Evolutionary conservation across 2,113 vertebrate genomes (phyloP), one percentile per base, ranked within the genome.

Genomic region (Limanda limanda): DNA sequence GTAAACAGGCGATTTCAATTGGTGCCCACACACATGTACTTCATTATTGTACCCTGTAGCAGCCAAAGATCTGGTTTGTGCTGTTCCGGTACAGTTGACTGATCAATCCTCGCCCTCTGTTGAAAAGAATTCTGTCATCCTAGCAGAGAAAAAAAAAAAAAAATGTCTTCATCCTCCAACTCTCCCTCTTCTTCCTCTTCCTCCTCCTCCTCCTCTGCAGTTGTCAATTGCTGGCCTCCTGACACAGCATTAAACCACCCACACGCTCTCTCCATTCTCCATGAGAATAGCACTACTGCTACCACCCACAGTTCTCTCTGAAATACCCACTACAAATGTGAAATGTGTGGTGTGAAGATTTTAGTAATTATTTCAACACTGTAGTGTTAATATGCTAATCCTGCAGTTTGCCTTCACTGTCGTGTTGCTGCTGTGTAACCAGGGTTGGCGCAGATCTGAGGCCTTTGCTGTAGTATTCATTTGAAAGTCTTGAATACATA

Each of bases 171-270:
- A 69, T 91, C 91, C 82, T 76, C 83, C 86, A 73, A 74, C 87
- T 86, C 86, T 71, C 45, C 80, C 80, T 91, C 85, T 4, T 92
- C 90, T 69, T 90, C 86, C 88, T 92, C 88, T 88, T 80, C 90
- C 90, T 55, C 59, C 89, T 80, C 90, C 90, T 55, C 59, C 89
- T 80, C 90, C 91, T 91, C 91, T 89, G 83, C 90, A 69, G 88
- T 62, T 59, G 85, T 79, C 64, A 27, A 57, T 78, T 82, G 71
- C 75, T 76, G 74, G 78, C 74, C 79, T 80, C 71, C 72, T 79
- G 85, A 76, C 73, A 61, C 78, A 71, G 48, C 82, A 71, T 80
- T 81, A 70, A 79, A 74, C 90, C 89, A 55, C 92, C 91, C 91
- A 92, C 91, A 68, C 81, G 56, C 79, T 76, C 89, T 81, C 71